These are phyloP conservation scores for Dioctria linearis DNA, from an alignment of 2,888 invertebrate species.

Conservation along the genomic window DNA sequence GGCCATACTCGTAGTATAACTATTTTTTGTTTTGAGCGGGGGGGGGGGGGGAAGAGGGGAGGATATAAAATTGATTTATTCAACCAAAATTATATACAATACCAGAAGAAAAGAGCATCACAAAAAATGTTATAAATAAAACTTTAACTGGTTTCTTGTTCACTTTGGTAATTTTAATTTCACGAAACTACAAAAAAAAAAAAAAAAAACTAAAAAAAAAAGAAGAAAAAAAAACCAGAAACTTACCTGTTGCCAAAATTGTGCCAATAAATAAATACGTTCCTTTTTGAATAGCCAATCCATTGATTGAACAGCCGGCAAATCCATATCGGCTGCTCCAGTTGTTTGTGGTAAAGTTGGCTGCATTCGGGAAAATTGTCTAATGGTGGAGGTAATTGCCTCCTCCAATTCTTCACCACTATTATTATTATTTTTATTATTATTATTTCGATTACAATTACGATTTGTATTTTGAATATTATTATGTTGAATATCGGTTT, in stretches of 20 bases:
- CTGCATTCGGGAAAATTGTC: constrained; percentile 76
- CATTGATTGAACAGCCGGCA: constrained; percentile 95
- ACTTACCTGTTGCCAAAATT: constrained; percentile 97
- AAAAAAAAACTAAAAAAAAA: constrained; percentile 32
- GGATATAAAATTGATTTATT: too few species aligned
- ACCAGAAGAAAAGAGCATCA: too few species aligned
- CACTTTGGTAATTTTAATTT: too few species aligned
- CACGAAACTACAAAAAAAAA: not conserved
- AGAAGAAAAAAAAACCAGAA: constrained; percentile 53
- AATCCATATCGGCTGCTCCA: constrained; percentile 89
- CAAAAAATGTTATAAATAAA: too few species aligned
- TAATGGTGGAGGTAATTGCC: constrained; percentile 55
- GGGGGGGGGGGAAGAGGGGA: too few species aligned
- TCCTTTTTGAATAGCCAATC: constrained; percentile 98
- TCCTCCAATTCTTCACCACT: constrained; percentile 40
- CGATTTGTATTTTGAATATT: not conserved
- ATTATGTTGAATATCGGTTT: too few species aligned
- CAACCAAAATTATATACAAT: too few species aligned
- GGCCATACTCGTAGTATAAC: too few species aligned
- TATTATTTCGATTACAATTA: constrained; percentile 2
- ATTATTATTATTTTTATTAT: constrained; percentile 15
- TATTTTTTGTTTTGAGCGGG: too few species aligned
- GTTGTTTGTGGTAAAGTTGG: constrained; percentile 81
- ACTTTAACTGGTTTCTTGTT: too few species aligned
- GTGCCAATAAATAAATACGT: constrained; percentile 92